These are phyloP conservation scores for Colistium nudipinnis DNA, from an alignment of 2,113 vertebrate genomes.

Conservation along the genomic window DNA sequence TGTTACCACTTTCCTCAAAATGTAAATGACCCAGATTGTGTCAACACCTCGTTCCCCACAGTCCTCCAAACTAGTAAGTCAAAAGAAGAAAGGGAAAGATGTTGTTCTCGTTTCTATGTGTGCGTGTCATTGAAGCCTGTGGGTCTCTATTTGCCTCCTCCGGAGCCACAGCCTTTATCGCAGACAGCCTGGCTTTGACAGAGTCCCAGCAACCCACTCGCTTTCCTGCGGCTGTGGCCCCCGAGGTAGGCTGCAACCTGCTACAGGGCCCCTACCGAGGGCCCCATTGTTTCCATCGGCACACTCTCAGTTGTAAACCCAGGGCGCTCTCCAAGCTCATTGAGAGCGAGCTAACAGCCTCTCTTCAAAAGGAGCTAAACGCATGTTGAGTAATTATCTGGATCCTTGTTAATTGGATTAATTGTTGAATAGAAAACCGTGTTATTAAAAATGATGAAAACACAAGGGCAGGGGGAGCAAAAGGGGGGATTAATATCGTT, in stretches of 20 bases:
- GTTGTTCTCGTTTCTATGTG: constrained; percentile 56
- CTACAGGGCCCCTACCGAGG: constrained; percentile 36
- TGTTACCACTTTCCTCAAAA: constrained; percentile 65
- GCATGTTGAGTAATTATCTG: constrained; percentile 79
- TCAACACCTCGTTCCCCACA: constrained; percentile 31
- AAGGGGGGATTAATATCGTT: constrained; percentile 73
- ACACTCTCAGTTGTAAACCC: constrained; percentile 59
- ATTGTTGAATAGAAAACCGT: constrained; percentile 81
- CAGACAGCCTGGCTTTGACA: constrained; percentile 50
- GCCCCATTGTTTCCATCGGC: constrained; percentile 60
- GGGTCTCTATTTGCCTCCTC: constrained; percentile 58
- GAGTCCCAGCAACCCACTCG: constrained; percentile 33
- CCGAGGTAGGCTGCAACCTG: constrained; percentile 29
- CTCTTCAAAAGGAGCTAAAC: constrained; percentile 75
- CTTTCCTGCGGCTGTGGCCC: constrained; percentile 47
- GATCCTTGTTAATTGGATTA: constrained; percentile 84
- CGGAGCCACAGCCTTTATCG: constrained; percentile 55
- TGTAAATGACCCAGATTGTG: constrained; percentile 78
- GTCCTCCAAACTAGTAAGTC: constrained; percentile 57
- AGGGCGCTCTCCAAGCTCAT: constrained; percentile 63
- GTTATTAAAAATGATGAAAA: constrained; percentile 84
- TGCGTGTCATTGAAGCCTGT: constrained; percentile 62
- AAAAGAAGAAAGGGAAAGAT: constrained; percentile 29
- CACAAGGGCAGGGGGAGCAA: constrained; percentile 73
- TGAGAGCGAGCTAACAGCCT: constrained; percentile 65